Evolutionary conservation across 2,888 invertebrate genomes (phyloP).

Genomic region (Apodemia hepburni): DNA sequence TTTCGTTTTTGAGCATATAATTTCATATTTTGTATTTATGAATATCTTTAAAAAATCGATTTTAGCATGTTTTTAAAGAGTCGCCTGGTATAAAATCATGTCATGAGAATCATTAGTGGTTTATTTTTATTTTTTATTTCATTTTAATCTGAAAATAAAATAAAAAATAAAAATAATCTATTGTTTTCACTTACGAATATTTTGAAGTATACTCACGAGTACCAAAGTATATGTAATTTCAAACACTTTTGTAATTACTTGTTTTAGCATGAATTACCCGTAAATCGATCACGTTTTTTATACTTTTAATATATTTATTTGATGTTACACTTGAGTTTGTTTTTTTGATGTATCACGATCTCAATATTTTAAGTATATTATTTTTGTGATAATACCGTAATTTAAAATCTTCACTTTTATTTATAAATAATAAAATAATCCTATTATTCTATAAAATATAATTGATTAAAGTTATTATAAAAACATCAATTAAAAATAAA

Average conservation of each 20-base stretch:
- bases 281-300: slow-evolving; percentile 18
- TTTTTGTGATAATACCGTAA: background rate
- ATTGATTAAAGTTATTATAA: background rate
- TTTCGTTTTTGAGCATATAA: slow-evolving; percentile 13
- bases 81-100: slow-evolving; percentile 9
- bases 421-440: background rate
- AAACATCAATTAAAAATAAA: background rate
- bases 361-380: slow-evolving; percentile 3
- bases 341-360: slow-evolving; percentile 13
- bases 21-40: slow-evolving; percentile 6
- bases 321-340: slow-evolving; percentile 20
- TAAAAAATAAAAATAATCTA: background rate
- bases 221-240: slow-evolving; percentile 1
- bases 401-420: background rate
- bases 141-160: no score
- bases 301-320: slow-evolving; percentile 14
- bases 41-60: slow-evolving; percentile 4
- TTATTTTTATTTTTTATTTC: no score
- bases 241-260: slow-evolving; percentile 13
- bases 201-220: slow-evolving; percentile 1
- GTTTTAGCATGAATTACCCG: slow-evolving; percentile 20
- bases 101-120: slow-evolving; percentile 2
- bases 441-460: background rate
- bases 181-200: slow-evolving; percentile 4
- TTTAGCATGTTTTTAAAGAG: slow-evolving; percentile 14